phyloP scores from a whole-genome alignment of 2,797 vertebrate genomes.

The Rhabdophis nuchalis region DNA sequence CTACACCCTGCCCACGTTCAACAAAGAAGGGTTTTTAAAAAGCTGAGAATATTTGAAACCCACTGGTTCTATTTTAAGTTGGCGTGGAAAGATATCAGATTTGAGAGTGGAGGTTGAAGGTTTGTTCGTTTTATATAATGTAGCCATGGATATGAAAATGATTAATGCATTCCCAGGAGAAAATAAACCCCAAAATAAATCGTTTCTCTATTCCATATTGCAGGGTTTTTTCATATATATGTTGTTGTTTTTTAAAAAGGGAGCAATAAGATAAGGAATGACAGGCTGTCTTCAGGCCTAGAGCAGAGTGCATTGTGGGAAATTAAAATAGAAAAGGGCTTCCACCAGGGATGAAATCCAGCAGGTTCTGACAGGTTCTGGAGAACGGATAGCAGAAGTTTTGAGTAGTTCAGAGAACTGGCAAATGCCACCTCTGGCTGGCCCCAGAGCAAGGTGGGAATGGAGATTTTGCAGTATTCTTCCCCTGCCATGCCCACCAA shows the following conservation, averaged over 20 bases:
- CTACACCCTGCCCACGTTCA: conserved; percentile 41
- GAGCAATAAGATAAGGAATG: background rate
- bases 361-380: too few species aligned
- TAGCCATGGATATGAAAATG: background rate
- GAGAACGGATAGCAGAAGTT: too few species aligned
- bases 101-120: background rate
- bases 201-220: background rate
- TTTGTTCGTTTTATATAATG: background rate
- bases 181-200: background rate
- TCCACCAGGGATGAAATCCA: background rate
- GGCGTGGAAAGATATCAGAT: background rate
- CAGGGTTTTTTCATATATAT: background rate
- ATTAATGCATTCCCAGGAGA: background rate
- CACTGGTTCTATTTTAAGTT: conserved; percentile 1
- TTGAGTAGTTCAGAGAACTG: too few species aligned
- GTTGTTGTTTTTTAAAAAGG: background rate
- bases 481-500: too few species aligned
- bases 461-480: too few species aligned
- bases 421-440: too few species aligned
- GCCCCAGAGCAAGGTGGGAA: too few species aligned
- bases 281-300: background rate
- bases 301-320: background rate
- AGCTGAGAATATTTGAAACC: conserved; percentile 16
- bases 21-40: conserved; percentile 47
- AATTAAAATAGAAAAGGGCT: background rate